Evolutionary conservation across 2,888 invertebrate genomes (phyloP).

Genomic region (Athripsodes cinereus): DNA sequence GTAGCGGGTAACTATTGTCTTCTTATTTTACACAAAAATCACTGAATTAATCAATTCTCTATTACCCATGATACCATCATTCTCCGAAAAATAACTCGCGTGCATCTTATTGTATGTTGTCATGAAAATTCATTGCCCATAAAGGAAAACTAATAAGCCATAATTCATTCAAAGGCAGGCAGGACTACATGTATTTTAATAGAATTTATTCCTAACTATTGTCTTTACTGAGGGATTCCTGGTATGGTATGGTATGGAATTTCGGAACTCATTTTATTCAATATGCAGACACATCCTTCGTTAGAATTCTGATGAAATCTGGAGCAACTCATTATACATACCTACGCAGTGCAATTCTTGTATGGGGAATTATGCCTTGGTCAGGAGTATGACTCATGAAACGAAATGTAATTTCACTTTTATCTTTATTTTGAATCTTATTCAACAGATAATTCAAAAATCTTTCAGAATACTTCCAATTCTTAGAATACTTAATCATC

Average conservation of each 20-base stretch:
- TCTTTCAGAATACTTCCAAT: too few relatives aligned
- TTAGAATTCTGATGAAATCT: not conserved
- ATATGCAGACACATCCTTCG: not conserved
- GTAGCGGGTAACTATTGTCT: too few relatives aligned
- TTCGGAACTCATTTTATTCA: not conserved
- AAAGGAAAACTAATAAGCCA: not conserved
- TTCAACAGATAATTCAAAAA: too few relatives aligned
- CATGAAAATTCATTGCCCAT: not conserved
- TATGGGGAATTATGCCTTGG: too few relatives aligned
- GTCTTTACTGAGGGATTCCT: not conserved
- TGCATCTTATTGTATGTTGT: not conserved
- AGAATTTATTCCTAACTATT: not conserved
- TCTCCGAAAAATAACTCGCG: slow-evolving; percentile 6
- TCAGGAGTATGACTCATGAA: too few relatives aligned
- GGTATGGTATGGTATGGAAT: not conserved
- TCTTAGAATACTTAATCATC: too few relatives aligned
- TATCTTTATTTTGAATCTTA: too few relatives aligned
- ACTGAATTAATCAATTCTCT: slow-evolving; percentile 8
- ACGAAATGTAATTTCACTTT: too few relatives aligned
- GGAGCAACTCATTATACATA: too few relatives aligned
- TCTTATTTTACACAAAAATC: not conserved
- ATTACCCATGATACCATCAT: slow-evolving; percentile 9
- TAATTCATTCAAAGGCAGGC: not conserved
- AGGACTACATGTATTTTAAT: not conserved
- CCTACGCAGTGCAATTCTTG: too few relatives aligned